A percentile compares a stretch with the other conserved stretches of the same genome.
phyloP scores from a whole-genome alignment of 92 coral and sea anemone genomes.

The Galaxea fascicularis region DNA sequence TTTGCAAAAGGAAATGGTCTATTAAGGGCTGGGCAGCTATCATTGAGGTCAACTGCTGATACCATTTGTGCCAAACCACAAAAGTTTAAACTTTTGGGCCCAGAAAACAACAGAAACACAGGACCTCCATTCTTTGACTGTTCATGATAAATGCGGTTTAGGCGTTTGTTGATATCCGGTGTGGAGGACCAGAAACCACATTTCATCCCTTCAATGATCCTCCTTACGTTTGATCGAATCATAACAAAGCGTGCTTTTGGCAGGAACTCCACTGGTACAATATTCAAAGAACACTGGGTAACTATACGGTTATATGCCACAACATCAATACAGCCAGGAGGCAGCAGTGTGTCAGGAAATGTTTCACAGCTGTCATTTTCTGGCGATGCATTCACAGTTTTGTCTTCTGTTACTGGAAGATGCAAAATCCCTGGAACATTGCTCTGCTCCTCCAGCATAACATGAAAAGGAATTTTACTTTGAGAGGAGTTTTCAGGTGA shows the following conservation, averaged over 20 bases:
- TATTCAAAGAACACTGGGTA: slow-evolving; percentile 27
- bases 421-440: slow-evolving; percentile 35
- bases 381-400: not conserved
- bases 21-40: slow-evolving; percentile 23
- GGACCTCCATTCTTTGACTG: slow-evolving; percentile 30
- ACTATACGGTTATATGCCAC: slow-evolving; percentile 45
- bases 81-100: slow-evolving; percentile 22
- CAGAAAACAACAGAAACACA: slow-evolving; percentile 45
- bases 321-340: slow-evolving; percentile 39
- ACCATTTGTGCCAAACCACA: slow-evolving; percentile 67
- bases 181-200: slow-evolving; percentile 48
- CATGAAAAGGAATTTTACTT: not conserved
- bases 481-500: slow-evolving; percentile 8
- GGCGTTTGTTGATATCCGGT: not conserved
- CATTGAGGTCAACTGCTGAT: slow-evolving; percentile 46
- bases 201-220: slow-evolving; percentile 60
- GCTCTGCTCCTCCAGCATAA: not conserved
- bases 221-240: slow-evolving; percentile 40
- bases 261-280: slow-evolving; percentile 14
- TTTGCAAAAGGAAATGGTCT: slow-evolving; percentile 17
- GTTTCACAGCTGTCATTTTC: not conserved
- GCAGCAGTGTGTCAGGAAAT: not conserved
- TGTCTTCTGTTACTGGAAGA: slow-evolving; percentile 10
- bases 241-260: slow-evolving; percentile 47
- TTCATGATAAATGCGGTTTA: slow-evolving; percentile 28